Conservation (phyloP, 2,797 vertebrate genomes). For the Oreochromis grahami region DNA sequence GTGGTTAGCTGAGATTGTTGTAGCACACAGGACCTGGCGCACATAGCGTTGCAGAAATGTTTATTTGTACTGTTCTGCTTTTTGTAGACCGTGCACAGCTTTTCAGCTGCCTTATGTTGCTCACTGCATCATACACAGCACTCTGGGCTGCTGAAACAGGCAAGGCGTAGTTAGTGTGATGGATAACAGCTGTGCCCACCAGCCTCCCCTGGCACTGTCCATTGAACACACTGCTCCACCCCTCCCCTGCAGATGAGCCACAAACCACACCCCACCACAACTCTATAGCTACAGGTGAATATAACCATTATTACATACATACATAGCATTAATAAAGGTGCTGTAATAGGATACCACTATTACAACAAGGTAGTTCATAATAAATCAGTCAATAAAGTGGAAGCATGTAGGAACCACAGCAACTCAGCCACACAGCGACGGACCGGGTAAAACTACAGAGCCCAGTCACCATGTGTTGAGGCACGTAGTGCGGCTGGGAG, state of each 20-base stretch:
- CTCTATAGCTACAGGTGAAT: not conserved
- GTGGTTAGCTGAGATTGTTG: not conserved
- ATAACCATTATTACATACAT: not conserved
- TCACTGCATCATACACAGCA: not conserved
- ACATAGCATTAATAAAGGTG: not conserved
- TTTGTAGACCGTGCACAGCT: not conserved
- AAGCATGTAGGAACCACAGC: not conserved
- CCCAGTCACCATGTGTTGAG: not conserved
- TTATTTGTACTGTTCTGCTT: not conserved
- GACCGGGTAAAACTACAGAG: not conserved
- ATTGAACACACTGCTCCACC: not conserved
- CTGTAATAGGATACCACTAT: not conserved
- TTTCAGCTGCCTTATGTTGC: not conserved
- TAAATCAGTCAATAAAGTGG: not conserved
- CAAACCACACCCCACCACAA: not conserved
- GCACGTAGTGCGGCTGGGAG: accelerated
- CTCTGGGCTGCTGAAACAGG: not conserved
- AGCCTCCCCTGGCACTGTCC: not conserved
- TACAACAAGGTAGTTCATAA: not conserved
- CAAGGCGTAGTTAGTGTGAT: not conserved
- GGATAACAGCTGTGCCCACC: not conserved
- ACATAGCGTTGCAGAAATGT: not conserved
- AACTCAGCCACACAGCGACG: not conserved
- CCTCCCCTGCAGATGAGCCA: not conserved
- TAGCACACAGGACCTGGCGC: not conserved